phyloP scores from a whole-genome alignment of 2,888 invertebrate genomes.

The Calliopum simillimum region DNA sequence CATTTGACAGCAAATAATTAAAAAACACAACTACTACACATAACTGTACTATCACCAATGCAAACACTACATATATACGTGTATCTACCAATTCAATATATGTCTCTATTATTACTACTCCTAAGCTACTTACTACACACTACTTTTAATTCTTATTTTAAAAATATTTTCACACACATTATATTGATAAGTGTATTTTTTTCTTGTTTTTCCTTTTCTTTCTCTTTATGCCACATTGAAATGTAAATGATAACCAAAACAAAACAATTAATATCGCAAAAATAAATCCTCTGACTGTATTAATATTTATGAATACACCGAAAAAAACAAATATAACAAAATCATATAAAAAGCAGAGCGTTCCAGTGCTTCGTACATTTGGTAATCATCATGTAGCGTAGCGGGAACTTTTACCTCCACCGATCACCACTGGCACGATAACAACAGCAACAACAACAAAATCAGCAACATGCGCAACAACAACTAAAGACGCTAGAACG shows the following conservation, averaged over 20 bases:
- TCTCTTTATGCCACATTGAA: constrained; percentile 38
- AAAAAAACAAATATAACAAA: constrained; percentile 17
- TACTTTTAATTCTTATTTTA: background rate
- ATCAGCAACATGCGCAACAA: constrained; percentile 47
- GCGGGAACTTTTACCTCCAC: constrained; percentile 64
- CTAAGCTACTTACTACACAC: constrained; percentile 7
- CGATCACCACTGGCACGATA: constrained; percentile 44
- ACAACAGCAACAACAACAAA: constrained; percentile 50
- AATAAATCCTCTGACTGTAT: constrained; percentile 1
- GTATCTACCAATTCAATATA: background rate
- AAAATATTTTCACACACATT: constrained; percentile 34
- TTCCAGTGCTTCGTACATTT: constrained; percentile 68
- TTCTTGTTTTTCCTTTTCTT: constrained; percentile 39
- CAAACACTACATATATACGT: background rate
- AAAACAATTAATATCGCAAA: constrained; percentile 2
- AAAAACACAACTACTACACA: background rate
- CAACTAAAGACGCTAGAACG: constrained; percentile 58
- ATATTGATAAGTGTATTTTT: constrained; percentile 36
- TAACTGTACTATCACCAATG: background rate
- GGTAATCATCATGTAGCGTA: constrained; percentile 68
- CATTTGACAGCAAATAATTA: background rate
- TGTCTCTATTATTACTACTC: background rate
- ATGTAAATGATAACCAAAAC: constrained; percentile 15
- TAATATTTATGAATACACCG: background rate
- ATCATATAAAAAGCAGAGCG: constrained; percentile 55